These are phyloP conservation scores for Eustalomyia histrio DNA, from an alignment of 2,888 invertebrate species.

Conservation along the genomic window DNA sequence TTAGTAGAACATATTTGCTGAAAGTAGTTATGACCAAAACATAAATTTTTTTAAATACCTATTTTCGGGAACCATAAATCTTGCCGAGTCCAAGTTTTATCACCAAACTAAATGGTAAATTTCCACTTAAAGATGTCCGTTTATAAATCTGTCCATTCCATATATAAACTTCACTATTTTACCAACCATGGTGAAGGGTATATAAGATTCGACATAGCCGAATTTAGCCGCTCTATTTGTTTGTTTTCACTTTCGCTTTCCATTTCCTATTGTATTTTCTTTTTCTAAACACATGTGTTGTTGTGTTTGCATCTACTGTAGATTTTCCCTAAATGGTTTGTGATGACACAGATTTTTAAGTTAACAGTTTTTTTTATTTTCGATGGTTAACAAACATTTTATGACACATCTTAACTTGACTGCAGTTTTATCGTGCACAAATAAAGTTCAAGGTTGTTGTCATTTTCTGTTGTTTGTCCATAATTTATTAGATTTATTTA, in stretches of 20 bases:
- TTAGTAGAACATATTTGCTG: no score
- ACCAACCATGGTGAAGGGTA: no score
- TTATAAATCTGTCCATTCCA: no score
- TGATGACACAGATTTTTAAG: slow-evolving; percentile 52
- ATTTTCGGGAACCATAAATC: no score
- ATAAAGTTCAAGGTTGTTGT: slow-evolving; percentile 54
- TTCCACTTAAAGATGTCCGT: no score
- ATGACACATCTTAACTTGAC: slow-evolving; percentile 43
- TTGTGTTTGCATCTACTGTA: background rate
- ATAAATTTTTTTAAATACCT: no score
- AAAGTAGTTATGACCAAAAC: no score
- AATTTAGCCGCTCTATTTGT: no score
- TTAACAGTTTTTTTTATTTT: slow-evolving; percentile 32
- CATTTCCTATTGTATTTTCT: slow-evolving; percentile 16
- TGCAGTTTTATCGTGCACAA: slow-evolving; percentile 45
- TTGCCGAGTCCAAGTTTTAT: no score
- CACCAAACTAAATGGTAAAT: no score
- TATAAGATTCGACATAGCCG: no score
- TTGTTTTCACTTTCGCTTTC: slow-evolving; percentile 26
- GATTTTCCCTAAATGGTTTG: slow-evolving; percentile 41
- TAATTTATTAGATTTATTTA: slow-evolving; percentile 44
- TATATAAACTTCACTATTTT: no score
- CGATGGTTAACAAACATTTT: slow-evolving; percentile 33
- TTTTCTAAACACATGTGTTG: background rate
- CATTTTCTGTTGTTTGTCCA: slow-evolving; percentile 26